Evolutionary conservation across 2,888 invertebrate species (phyloP), one percentile per base, ranked within the genome.

Genomic region (Lottia gigantea): DNA sequence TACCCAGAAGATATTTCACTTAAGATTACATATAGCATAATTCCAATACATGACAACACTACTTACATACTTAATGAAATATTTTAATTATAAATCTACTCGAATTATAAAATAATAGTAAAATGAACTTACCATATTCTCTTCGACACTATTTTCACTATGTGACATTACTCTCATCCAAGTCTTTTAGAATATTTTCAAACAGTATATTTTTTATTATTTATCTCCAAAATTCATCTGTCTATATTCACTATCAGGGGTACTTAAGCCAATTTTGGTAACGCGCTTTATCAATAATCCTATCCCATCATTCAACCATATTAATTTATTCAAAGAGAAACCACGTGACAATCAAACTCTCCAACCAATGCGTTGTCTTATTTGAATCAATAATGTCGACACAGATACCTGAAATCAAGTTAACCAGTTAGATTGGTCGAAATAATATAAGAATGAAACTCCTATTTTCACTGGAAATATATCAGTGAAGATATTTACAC

Each of bases 291-390:
- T 79, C 79, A 78, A 82, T 80, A 80, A 80, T 80, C 80, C 80
- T 78, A 80, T 79, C 79, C 74, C 79, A 76, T 76, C 76, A 79
- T 80, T 78, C 78, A 80, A 80, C 75, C 74, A 80, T 79, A 83
- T 83, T 83, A 83, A 83, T 83, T 80, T 79, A 80, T 80, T 77
- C 76, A 71, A 71, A 63, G 73, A 66, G 67, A 74, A 71, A 76
- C 71, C 79, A 80, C 78, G 77, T 80, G 80, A 77, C 77, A 69
- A 67, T 72, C 71, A 67, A 69, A 72, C 70, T 70, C 66, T 40
- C 66, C 70, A 55, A 55, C 55, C 55, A 55, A 55, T 23, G 55
- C 55, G 55, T 55, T 55, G 55, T 55, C 55, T 14, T 55, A 23
- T 23, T 40, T 55, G 55, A 14, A 55, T 55, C 55, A 23, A 55